Evolutionary conservation across 2,888 invertebrate species (phyloP).

Genomic region (Tipula lateralis): DNA sequence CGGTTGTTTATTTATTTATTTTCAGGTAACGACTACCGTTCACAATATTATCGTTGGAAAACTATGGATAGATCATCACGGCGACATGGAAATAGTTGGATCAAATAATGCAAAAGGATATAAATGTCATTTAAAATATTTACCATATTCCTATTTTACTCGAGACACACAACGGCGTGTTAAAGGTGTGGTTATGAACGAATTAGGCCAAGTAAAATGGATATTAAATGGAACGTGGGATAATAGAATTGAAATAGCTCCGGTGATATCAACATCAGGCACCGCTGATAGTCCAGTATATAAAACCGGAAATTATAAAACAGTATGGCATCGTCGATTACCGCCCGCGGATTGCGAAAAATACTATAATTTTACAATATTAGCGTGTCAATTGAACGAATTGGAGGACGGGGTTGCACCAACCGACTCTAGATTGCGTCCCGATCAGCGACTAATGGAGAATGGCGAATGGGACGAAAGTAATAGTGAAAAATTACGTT

Average conservation of each 20-base stretch:
- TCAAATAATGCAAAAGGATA: conserved; percentile 82
- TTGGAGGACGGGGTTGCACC: conserved; percentile 87
- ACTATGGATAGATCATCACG: conserved; percentile 99
- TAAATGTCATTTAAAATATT: conserved; percentile 94
- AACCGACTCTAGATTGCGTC: conserved; percentile 86
- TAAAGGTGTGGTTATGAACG: conserved; percentile 72
- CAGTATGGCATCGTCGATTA: conserved; percentile 80
- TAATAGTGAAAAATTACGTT: conserved; percentile 73
- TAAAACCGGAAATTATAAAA: conserved; percentile 80
- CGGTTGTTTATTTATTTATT: too few relatives aligned
- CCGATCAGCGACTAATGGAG: conserved; percentile 98
- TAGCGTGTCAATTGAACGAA: conserved; percentile 97
- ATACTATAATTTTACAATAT: conserved; percentile 90
- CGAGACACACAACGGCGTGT: conserved; percentile 91
- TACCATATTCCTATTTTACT: conserved; percentile 98
- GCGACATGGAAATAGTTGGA: conserved; percentile 94
- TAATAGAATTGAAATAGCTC: conserved; percentile 87
- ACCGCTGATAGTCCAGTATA: conserved; percentile 76
- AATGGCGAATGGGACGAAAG: conserved; percentile 88
- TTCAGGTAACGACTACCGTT: conserved; percentile 87
- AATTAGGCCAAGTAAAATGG: conserved; percentile 68
- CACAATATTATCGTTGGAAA: conserved; percentile 99
- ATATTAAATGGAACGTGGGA: conserved; percentile 90
- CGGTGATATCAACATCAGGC: conserved; percentile 69
- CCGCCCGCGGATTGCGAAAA: conserved; percentile 65